Evolutionary conservation across 2,888 invertebrate species (phyloP).

Genomic region (Mythimna loreyi): DNA sequence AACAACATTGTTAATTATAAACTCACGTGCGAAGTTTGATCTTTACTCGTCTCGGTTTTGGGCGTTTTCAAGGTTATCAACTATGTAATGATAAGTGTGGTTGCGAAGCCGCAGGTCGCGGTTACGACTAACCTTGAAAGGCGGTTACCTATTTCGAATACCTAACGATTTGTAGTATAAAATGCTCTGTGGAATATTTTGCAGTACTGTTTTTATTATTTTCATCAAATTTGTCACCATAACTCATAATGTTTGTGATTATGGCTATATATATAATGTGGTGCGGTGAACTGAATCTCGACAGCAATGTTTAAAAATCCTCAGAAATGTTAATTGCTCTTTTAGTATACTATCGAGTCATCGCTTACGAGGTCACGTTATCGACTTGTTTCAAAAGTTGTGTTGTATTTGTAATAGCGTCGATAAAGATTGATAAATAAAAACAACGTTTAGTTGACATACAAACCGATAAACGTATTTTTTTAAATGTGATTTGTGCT

Average conservation of each 20-base stretch:
- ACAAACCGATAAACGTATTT: neutral
- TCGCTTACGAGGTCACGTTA: conserved; percentile 11
- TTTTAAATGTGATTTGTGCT: too few relatives aligned
- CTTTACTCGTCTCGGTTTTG: conserved; percentile 32
- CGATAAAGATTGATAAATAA: conserved; percentile 22
- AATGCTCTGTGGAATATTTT: conserved; percentile 44
- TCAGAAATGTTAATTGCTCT: neutral
- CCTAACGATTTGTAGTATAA: conserved; percentile 15
- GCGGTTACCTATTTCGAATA: conserved; percentile 36
- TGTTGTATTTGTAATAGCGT: neutral
- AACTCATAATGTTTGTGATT: conserved; percentile 14
- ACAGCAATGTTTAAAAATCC: neutral
- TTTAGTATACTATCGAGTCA: neutral
- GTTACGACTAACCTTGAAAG: conserved; percentile 43
- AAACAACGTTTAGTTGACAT: conserved; percentile 3
- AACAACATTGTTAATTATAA: conserved; percentile 25
- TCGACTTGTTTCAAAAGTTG: conserved; percentile 11
- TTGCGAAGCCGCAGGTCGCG: neutral
- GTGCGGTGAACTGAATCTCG: neutral
- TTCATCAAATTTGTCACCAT: conserved; percentile 5
- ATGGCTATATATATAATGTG: conserved; percentile 14
- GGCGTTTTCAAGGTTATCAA: conserved; percentile 56
- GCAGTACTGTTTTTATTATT: conserved; percentile 5
- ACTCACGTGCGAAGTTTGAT: conserved; percentile 37
- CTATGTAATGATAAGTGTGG: conserved; percentile 40